Base-by-base conservation (phyloP, 2,113 vertebrate species). In the Saccopteryx bilineata region DNA sequence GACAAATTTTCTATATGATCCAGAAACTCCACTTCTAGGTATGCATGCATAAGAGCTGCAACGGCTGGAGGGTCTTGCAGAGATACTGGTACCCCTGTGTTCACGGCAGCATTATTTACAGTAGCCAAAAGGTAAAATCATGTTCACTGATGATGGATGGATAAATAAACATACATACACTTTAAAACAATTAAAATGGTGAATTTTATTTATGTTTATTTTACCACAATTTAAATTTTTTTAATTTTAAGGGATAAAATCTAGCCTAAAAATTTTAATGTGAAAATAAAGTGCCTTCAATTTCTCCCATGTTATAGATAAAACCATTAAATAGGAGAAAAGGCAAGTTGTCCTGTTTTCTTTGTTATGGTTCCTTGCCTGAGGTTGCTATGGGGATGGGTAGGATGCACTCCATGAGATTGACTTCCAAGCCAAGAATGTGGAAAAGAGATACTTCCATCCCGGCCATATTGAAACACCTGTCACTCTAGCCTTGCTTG, bases 191-290 rank as follows among this genome's bases (percentile, higher is more conserved):
- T 61, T 69, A 88, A 83, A 19, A 39, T 17, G 52, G 46, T 46
- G 26, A 68, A n/a, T 61, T 82, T 52, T 46, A 52, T 26, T 48
- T 48, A 48, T n/a, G 52, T 78, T 39, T 15, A 87, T 63, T 61
- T 66, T 72, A 56, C 23, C 52, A 61, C 26, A 17, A 33, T 48
- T 79, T 66, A 95, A 61, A 78, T 74, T 54, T 54, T 54, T 46
- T 33, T 33, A n/a, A 71, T 63, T 76, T 76, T 24, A 92, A 63
- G 69, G 15, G n/a, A 76, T 50, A 87, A 96, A 85, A 74, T 65
- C 17, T 48, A 85, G 71, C 31, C 72, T 74, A 54, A 89, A 91
- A 48, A 7, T 54, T 81, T 56, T 81, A 31, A 28, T 82, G 54
- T 71, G 26, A 33, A 85, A 76, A 61, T 19, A 80, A 86, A 28